Evolutionary conservation across 1,140 invertebrate species (phyloP), one percentile per base, ranked within the genome.

Genomic region (Drosophila ananassae): DNA sequence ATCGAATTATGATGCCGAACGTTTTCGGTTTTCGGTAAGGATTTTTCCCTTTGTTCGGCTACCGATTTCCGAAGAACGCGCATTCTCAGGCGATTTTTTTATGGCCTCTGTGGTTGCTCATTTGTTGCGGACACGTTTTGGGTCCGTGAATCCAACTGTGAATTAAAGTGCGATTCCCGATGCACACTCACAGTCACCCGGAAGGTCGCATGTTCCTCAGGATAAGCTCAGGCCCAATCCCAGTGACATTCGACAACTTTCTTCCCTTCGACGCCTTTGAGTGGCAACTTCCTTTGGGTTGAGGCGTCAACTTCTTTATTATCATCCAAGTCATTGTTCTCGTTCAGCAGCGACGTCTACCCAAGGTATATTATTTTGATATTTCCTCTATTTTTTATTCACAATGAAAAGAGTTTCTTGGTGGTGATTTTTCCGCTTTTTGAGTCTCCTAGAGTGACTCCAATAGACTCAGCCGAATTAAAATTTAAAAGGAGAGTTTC

Each of bases 71-170:
- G 24, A 68, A 50, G 51, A 69, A 48, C 62, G 25, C 50, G 51
- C 32, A 57, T 56, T 57, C 34, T 46, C 63, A 55, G 30, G 41
- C 55, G 57, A 44, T 79, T 87, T 82, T 82, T 87, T 87, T 79
- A 71, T 73, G 67, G 63, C 37, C 21, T 66, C 56, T 39, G 73
- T 54, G 67, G 67, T 67, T 87, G 83, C 83, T 87, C 83, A 89
- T 87, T 89, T 87, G 83, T 89, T 87, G 83, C 79, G 83, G 79
- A 83, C 83, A 87, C 83, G 83, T 87, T 87, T 79, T 52, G 54
- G 48, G 47, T 10, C 41, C 74, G 47, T 67, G 47, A 64, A 64
- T 67, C 48, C 59, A 67, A 52, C 63, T 53, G 63, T 64, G 63
- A 64, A 83, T 89, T 76, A 71, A 83, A 83, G 68, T 77, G 72